Conservation (phyloP, 2,113 vertebrate species). For the Corythoichthys haematopterus region DNA sequence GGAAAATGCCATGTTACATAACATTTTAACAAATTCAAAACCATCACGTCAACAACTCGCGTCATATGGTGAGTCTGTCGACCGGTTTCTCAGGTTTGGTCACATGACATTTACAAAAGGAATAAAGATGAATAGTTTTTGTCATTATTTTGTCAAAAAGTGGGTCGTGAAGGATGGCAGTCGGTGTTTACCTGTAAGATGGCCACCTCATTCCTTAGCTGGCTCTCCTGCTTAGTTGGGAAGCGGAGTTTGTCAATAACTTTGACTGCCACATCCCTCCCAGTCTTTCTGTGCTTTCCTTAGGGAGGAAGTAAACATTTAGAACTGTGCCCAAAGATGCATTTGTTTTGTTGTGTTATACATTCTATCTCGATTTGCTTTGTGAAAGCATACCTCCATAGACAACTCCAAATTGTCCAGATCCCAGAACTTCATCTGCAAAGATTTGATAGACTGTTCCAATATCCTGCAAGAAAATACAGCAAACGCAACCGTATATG, state of each 20-base stretch:
- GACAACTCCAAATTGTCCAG: conserved; percentile 88
- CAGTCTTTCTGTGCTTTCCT: conserved; percentile 73
- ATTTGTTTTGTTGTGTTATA: background rate
- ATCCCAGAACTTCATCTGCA: conserved; percentile 86
- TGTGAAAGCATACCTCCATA: conserved; percentile 75
- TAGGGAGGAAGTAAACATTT: conserved; percentile 6
- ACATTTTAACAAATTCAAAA: too few species aligned
- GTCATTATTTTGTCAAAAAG: too few species aligned
- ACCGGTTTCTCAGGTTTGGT: too few species aligned
- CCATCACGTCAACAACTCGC: too few species aligned
- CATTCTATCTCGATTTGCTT: background rate
- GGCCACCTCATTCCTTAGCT: conserved; percentile 79
- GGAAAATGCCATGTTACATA: too few species aligned
- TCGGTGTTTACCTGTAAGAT: conserved; percentile 71
- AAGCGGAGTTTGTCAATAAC: conserved; percentile 80
- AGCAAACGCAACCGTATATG: background rate
- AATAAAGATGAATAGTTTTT: too few species aligned
- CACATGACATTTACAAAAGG: too few species aligned
- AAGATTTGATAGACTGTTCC: conserved; percentile 89
- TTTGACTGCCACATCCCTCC: conserved; percentile 72
- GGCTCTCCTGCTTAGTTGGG: conserved; percentile 80
- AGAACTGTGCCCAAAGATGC: background rate
- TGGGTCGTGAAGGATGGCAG: too few species aligned
- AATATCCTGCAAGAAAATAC: conserved; percentile 74
- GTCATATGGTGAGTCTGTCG: too few species aligned